phyloP scores from a whole-genome alignment of 2,888 invertebrate genomes.

The Tipula confusa region DNA sequence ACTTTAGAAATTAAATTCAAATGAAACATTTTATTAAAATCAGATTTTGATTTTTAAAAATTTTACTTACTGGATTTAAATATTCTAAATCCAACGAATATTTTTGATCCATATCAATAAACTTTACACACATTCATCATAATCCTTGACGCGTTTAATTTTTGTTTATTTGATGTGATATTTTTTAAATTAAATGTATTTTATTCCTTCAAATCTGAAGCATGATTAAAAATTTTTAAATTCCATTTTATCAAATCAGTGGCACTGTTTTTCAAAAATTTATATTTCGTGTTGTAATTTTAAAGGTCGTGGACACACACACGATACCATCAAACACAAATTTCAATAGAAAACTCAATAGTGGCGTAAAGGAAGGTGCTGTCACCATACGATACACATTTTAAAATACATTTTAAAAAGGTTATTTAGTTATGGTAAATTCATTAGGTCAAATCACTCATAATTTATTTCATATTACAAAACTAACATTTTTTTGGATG shows the following conservation, averaged over 20 bases:
- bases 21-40: too few species aligned
- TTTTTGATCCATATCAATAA: not conserved
- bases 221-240: not conserved
- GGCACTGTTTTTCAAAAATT: not conserved
- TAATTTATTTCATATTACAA: not conserved
- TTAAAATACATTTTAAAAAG: not conserved
- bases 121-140: not conserved
- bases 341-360: too few species aligned
- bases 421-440: not conserved
- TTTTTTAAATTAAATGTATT: not conserved
- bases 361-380: too few species aligned
- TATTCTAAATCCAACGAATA: not conserved
- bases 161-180: not conserved
- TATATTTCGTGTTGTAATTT: not conserved
- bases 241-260: not conserved
- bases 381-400: too few species aligned
- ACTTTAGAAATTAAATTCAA: not conserved
- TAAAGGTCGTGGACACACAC: not conserved
- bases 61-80: too few species aligned
- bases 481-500: slow-evolving; percentile 7
- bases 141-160: not conserved
- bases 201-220: not conserved
- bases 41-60: too few species aligned
- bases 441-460: not conserved
- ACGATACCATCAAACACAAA: too few species aligned